Evolutionary conservation across 1,140 invertebrate genomes (phyloP), one percentile per base, ranked within the genome.

Genomic region (Formica selysi): DNA sequence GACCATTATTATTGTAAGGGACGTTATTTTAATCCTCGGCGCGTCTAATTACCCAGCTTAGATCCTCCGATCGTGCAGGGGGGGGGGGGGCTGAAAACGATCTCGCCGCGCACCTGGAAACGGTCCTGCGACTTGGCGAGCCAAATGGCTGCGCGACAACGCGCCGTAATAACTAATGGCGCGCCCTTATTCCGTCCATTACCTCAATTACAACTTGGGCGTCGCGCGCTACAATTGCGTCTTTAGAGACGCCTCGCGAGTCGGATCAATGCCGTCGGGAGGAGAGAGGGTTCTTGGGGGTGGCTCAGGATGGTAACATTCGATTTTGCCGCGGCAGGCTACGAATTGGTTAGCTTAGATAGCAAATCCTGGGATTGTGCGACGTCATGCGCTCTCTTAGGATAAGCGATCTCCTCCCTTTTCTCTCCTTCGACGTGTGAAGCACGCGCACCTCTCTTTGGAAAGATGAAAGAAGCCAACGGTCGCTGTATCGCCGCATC

Each of bases 141-240:
- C 76, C n/a, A 68, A 80, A 54, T 59, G 44, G 26, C 38, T 70
- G 51, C 32, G 65, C 54, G 79, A 61, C 26, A 62, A 74, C 54
- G 38, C 68, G 67, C 38, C 11, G 79, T 74, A 74, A 83, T 83
- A 83, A 61, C 54, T 83, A 81, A 81, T 44, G 26, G 67, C 51
- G 36, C 79, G 67, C 78, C 48, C 67, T 81, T 81, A 81, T 61
- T 61, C 54, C 79, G 54, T 74, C 38, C 38, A 83, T 83, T 83
- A 54, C 57, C 67, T 44, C 67, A 73, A 73, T 73, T 83, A 81
- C 51, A 81, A 73, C 79, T 83, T 71, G 78, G 51, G 38, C 76
- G 76, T 80, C 10, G 41, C 22, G 48, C 65, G 51, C 36, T 61
- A 73, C 79, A 73, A 73, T 83, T 73, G 67, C 54, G 54, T 83